These are phyloP conservation scores for Hypanus sabinus DNA, from an alignment of 2,113 vertebrate genomes.

Conservation along the genomic window DNA sequence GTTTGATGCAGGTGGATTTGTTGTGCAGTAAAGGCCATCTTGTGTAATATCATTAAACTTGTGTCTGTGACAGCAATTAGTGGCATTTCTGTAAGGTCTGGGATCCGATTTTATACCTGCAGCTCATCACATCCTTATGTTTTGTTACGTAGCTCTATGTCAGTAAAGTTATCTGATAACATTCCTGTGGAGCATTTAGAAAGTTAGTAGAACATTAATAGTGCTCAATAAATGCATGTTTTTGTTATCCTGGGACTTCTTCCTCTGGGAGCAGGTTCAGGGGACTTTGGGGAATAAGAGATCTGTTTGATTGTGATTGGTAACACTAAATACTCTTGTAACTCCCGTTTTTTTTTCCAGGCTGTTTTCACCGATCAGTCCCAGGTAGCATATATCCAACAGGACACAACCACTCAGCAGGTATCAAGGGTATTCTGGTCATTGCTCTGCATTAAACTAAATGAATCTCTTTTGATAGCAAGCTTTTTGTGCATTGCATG, in stretches of 20 bases:
- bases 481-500: not conserved
- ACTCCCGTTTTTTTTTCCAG: constrained; percentile 51
- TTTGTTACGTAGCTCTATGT: not conserved
- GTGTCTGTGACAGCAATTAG: not conserved
- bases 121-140: not conserved
- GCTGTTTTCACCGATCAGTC: constrained; percentile 89
- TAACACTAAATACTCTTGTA: not conserved
- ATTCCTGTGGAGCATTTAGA: not conserved
- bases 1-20: not conserved
- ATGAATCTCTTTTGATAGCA: not conserved
- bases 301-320: not conserved
- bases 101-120: not conserved
- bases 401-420: constrained; percentile 90
- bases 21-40: too few species aligned
- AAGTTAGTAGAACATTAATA: not conserved
- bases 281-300: not conserved
- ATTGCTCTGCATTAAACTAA: constrained; percentile 1
- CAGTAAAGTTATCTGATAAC: not conserved
- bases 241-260: not conserved
- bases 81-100: not conserved
- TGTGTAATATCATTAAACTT: not conserved
- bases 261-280: not conserved
- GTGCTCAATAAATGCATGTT: not conserved
- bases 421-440: constrained; percentile 48
- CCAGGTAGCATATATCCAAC: constrained; percentile 93